These are phyloP conservation scores for Pogona vitticeps DNA, from an alignment of 2,113 vertebrate species.

Conservation along the genomic window DNA sequence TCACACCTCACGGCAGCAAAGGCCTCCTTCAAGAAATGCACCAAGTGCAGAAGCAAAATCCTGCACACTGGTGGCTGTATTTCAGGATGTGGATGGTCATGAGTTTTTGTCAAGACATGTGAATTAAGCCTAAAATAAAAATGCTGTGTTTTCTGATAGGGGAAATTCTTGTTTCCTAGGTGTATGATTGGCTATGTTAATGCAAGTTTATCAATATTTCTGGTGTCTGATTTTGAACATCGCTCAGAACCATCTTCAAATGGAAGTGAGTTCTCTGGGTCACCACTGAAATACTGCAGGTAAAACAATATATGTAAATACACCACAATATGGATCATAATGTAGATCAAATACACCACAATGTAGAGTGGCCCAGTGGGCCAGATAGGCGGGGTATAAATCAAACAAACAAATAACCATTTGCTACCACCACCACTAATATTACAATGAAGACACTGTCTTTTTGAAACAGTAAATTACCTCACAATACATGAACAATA, in stretches of 20 bases:
- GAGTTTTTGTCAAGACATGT: neutral
- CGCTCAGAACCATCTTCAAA: constrained; percentile 84
- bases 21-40: too few species aligned
- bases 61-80: too few species aligned
- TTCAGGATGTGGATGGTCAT: neutral
- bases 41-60: too few species aligned
- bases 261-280: constrained; percentile 84
- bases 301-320: constrained; percentile 53
- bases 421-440: neutral
- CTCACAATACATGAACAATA: neutral
- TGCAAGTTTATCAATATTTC: constrained; percentile 90
- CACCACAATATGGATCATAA: neutral
- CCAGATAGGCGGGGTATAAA: too few species aligned
- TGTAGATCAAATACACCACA: too few species aligned
- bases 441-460: neutral
- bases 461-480: neutral
- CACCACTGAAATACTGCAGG: constrained; percentile 89
- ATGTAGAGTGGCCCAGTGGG: too few species aligned
- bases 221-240: constrained; percentile 89
- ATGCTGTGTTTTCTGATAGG: constrained; percentile 27
- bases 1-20: too few species aligned
- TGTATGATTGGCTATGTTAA: constrained; percentile 95
- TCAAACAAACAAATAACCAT: too few species aligned
- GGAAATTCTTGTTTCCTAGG: constrained; percentile 68
- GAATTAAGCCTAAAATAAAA: neutral